Conservation (phyloP, 1,140 invertebrate species). For the Apocrypta bakeri region DNA sequence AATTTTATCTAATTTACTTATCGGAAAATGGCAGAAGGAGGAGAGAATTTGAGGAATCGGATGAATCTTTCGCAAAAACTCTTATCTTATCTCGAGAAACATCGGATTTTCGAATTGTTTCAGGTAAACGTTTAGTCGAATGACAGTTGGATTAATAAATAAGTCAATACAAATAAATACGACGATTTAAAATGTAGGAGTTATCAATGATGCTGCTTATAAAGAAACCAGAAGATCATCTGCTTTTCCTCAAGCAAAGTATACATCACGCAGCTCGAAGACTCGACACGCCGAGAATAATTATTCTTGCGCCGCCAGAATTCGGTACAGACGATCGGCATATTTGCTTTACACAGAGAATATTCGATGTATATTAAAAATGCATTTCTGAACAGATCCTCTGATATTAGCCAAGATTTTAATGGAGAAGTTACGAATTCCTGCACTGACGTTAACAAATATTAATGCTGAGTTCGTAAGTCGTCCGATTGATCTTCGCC, state of each 20-base stretch:
- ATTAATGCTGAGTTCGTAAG: too few relatives aligned
- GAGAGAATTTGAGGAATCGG: slow-evolving; percentile 47
- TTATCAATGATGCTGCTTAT: slow-evolving; percentile 71
- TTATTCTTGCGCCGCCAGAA: slow-evolving; percentile 68
- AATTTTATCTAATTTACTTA: too few relatives aligned
- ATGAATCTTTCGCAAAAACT: slow-evolving; percentile 67
- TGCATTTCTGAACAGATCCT: slow-evolving; percentile 52
- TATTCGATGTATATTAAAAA: neutral
- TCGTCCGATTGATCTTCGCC: too few relatives aligned
- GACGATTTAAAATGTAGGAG: too few relatives aligned
- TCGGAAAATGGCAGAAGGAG: too few relatives aligned
- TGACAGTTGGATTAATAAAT: neutral
- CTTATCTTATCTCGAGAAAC: slow-evolving; percentile 74
- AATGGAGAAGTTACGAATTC: slow-evolving; percentile 63
- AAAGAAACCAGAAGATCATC: slow-evolving; percentile 73
- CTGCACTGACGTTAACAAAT: slow-evolving; percentile 56
- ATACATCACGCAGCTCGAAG: slow-evolving; percentile 66
- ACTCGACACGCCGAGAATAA: slow-evolving; percentile 68
- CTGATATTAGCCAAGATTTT: slow-evolving; percentile 61
- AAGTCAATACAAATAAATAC: too few relatives aligned
- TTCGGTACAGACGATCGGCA: too few relatives aligned
- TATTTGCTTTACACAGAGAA: too few relatives aligned
- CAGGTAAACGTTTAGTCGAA: slow-evolving; percentile 58
- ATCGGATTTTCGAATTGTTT: slow-evolving; percentile 75
- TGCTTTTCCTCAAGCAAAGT: slow-evolving; percentile 73